Base-by-base conservation (phyloP, 1,140 invertebrate species). In the Mya arenaria region DNA sequence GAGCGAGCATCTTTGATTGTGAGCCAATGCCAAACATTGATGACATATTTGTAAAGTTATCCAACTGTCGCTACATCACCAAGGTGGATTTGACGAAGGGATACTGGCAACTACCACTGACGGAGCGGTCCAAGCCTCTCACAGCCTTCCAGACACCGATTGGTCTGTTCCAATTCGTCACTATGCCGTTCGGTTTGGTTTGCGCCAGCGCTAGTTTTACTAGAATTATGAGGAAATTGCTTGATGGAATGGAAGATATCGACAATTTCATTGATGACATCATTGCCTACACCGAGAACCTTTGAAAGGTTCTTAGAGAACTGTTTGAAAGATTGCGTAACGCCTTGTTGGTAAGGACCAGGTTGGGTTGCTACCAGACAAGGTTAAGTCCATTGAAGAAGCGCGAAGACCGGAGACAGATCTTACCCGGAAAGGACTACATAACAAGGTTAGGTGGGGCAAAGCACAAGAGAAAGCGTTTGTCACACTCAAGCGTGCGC, bases 391-490 rank as follows among this genome's bases (percentile, higher is more conserved):
- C 1, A 82, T 82, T 34, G 60, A 44, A 19, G 87, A 93, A 25
- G 66, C 94, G 17, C 32, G 71, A 3, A 48, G 74, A 10, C 91
- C 91, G 19, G 85, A 93, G 4, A 66, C 74, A 17, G 72, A 74
- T 39, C 44, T 87, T n/a, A 74, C 75, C 10, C 73, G 63, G 30
- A 85, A 86, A 62, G 75, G 84, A 13, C 32, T 41, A 36, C 74
- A 79, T 1, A 78, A 82, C 30, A 60, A 75, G 52, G 44, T 87
- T 1, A 4, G 13, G 1, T 87, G 84, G 83, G 25, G 13, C 19
- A 65, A 71, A 34, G 17, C 68, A n/a, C 80, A 80, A 56, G 80
- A 83, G 30, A 32, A 41, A 52, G 72, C 82, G 1, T 84, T 86
- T 65, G 1, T 55, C 0, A 39, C 52, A 17, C 41, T 87, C n/a